phyloP scores from a whole-genome alignment of 2,797 vertebrate species.

The Gymnocypris eckloni region DNA sequence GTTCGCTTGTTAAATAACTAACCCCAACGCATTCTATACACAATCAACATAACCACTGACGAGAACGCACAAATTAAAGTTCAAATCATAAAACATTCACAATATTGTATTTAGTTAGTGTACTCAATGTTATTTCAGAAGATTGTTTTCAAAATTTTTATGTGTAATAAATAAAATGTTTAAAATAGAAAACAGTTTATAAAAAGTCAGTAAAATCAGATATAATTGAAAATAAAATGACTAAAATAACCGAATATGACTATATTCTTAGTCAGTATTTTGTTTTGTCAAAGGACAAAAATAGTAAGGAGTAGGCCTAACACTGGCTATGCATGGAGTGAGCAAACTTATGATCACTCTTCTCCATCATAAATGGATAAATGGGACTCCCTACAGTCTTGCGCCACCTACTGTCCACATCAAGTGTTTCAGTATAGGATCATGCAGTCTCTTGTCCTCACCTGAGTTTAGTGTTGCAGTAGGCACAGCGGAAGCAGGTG shows the following conservation, averaged over 20 bases:
- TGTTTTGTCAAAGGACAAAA: background rate
- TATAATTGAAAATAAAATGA: background rate
- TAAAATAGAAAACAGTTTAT: background rate
- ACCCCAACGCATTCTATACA: background rate
- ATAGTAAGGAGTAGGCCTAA: background rate
- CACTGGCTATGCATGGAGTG: background rate
- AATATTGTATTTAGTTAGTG: background rate
- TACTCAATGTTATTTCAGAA: background rate
- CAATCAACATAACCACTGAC: background rate
- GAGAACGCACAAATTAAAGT: background rate
- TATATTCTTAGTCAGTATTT: too few relatives aligned
- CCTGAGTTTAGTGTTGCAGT: slow-evolving; percentile 96
- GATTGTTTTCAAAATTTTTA: background rate
- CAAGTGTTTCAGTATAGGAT: background rate
- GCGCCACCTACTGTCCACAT: background rate
- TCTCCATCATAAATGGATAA: background rate
- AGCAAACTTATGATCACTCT: background rate
- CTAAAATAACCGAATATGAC: too few relatives aligned
- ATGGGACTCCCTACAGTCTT: background rate
- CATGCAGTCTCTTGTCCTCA: slow-evolving; percentile 62
- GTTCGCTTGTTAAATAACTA: background rate
- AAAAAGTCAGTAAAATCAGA: background rate
- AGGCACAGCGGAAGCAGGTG: slow-evolving; percentile 93
- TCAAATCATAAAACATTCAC: background rate
- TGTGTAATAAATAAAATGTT: background rate